Percentiles rank a stretch among this genome's conserved stretches.
phyloP scores from a whole-genome alignment of 2,888 invertebrate genomes.

The Esperia sulphurella region DNA sequence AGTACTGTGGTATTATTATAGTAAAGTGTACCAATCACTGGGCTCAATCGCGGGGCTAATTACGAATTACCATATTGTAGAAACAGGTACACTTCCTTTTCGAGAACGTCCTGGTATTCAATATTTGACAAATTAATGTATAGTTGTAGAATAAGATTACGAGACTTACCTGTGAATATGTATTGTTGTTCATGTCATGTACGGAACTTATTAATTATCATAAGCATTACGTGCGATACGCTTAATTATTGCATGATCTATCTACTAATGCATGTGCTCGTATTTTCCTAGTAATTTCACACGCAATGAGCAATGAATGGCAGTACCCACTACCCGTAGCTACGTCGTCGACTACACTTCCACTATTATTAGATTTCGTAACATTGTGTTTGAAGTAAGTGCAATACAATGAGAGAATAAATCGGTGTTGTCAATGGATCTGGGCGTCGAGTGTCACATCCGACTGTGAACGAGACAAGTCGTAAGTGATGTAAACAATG shows the following conservation, averaged over 20 bases:
- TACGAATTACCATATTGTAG: no score
- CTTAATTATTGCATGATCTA: conserved; percentile 1
- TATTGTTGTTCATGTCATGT: no score
- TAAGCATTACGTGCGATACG: conserved; percentile 3
- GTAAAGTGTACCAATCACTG: no score
- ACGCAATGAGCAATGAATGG: conserved; percentile 19
- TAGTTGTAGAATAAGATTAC: no score
- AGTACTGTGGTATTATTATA: no score
- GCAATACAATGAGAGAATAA: conserved; percentile 13
- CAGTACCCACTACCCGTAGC: conserved; percentile 3
- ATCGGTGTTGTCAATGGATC: no score
- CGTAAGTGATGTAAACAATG: no score
- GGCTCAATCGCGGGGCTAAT: no score
- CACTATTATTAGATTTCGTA: conserved; percentile 26
- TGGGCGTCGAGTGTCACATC: not conserved
- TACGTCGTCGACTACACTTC: conserved; percentile 8
- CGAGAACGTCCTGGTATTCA: no score
- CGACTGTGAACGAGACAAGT: not conserved
- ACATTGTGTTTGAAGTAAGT: conserved; percentile 16
- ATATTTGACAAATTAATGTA: no score
- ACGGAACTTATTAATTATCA: not conserved
- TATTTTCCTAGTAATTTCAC: conserved; percentile 10
- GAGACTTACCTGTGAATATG: no score
- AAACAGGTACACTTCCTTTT: no score
- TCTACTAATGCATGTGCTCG: conserved; percentile 1